Evolutionary conservation across 2,113 vertebrate species (phyloP).

Genomic region (Thermophis baileyi): DNA sequence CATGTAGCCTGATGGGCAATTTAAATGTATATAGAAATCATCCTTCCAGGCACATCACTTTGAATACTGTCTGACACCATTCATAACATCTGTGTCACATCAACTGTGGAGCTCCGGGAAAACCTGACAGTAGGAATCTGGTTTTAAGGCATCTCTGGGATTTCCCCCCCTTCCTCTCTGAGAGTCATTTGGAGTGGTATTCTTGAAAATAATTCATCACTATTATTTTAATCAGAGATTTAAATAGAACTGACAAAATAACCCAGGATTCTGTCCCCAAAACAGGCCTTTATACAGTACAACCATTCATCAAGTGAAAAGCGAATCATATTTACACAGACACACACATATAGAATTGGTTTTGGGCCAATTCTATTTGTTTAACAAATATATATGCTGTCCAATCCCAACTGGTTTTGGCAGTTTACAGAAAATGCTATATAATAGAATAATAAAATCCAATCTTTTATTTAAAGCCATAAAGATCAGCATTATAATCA

Average conservation of each 20-base stretch:
- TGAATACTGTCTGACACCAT: not conserved
- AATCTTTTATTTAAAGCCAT: not conserved
- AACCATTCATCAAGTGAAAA: not conserved
- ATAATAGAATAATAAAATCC: not conserved
- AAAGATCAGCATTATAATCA: not conserved
- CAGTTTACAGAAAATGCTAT: not conserved
- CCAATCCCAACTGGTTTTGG: not conserved
- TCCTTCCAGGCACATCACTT: not conserved
- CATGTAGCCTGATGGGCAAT: not conserved
- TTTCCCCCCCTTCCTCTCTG: accelerated
- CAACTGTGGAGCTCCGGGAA: not conserved
- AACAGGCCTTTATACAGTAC: not conserved
- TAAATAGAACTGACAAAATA: constrained; percentile 41
- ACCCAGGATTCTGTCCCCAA: constrained; percentile 26
- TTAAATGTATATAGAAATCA: accelerated
- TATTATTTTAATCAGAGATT: not conserved
- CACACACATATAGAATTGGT: not conserved
- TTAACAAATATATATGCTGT: not conserved
- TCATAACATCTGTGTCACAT: constrained; percentile 9
- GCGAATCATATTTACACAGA: not conserved
- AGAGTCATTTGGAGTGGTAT: constrained; percentile 35
- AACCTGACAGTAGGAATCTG: not conserved
- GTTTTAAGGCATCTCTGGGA: constrained; percentile 3
- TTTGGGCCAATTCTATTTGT: not conserved
- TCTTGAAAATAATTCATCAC: not conserved